phyloP scores from a whole-genome alignment of 2,797 vertebrate genomes.

The Coracias cyanogaster region DNA sequence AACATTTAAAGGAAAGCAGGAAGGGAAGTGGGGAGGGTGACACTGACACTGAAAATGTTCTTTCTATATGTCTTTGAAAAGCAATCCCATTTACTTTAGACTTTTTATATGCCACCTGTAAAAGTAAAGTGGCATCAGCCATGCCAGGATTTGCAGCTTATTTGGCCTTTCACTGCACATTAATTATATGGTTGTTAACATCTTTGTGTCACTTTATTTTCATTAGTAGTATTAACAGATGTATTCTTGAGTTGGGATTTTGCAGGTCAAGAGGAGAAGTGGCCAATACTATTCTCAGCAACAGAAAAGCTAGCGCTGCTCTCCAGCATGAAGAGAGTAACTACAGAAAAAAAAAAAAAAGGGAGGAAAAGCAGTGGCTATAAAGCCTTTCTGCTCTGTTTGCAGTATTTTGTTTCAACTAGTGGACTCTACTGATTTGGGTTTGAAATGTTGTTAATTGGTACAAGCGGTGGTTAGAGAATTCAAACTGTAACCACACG shows the following conservation, averaged over 20 bases:
- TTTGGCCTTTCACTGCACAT: background rate
- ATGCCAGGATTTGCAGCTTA: background rate
- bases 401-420: background rate
- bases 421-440: background rate
- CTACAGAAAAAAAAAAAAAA: background rate
- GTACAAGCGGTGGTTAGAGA: background rate
- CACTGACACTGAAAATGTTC: background rate
- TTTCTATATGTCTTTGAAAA: slow-evolving; percentile 1
- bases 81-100: background rate
- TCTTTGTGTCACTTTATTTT: background rate
- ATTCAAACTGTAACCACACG: background rate
- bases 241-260: background rate
- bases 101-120: background rate
- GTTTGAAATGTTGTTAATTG: background rate
- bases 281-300: background rate
- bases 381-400: background rate
- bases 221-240: background rate
- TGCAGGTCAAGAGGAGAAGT: background rate
- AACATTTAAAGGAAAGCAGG: background rate
- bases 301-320: background rate
- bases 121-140: background rate
- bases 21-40: background rate
- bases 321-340: background rate
- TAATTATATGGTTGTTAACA: background rate
- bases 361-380: background rate